phyloP scores from a whole-genome alignment of 2,888 invertebrate species.

The Lepidochrysops patricia region DNA sequence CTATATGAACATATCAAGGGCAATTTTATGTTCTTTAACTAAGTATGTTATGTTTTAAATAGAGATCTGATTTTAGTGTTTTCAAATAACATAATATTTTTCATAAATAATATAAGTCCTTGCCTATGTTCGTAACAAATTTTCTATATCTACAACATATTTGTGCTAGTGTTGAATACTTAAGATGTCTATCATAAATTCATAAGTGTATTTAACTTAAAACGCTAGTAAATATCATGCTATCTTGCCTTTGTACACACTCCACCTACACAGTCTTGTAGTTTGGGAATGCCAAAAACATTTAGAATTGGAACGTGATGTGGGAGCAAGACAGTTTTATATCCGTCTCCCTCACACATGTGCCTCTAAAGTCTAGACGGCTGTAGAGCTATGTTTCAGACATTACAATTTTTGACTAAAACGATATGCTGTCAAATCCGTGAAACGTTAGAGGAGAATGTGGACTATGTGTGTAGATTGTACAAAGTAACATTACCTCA shows the following conservation, averaged over 20 bases:
- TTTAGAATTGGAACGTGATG: no score
- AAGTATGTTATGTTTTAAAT: no score
- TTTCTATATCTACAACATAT: slow-evolving; percentile 9
- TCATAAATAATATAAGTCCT: no score
- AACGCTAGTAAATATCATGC: slow-evolving; percentile 5
- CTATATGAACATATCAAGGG: background rate
- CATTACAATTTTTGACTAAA: no score
- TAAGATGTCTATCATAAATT: background rate
- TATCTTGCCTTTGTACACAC: background rate
- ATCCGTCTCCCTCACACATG: background rate
- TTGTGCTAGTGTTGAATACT: slow-evolving; percentile 4
- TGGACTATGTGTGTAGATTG: background rate
- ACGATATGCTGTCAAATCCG: no score
- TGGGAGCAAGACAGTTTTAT: background rate
- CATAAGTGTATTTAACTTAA: slow-evolving; percentile 6
- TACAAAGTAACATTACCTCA: background rate
- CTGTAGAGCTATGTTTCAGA: no score
- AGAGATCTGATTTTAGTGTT: no score
- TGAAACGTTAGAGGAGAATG: no score
- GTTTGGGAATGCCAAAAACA: no score
- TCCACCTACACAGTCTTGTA: background rate
- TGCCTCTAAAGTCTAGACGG: background rate
- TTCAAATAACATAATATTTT: no score
- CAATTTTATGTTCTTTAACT: no score
- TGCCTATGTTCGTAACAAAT: background rate